Base-by-base conservation (phyloP, 1,140 invertebrate species). In the Bombus confusus region DNA sequence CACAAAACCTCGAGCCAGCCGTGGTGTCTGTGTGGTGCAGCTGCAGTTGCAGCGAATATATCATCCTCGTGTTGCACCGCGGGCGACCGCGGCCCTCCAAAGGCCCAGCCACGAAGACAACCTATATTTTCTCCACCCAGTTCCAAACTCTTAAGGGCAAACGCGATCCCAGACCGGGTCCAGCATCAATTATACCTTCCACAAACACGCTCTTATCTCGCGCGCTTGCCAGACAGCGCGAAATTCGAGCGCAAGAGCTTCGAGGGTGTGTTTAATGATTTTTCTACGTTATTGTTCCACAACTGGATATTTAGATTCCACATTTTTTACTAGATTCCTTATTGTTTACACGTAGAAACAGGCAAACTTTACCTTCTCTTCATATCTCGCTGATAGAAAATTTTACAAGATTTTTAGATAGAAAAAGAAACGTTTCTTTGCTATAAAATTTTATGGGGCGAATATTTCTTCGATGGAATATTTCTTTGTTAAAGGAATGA, bases 91-190 rank as follows among this genome's bases (percentile, higher is more conserved):
- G 90, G 90, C 87, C 87, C 89, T 92, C 90, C 91, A 90, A 91
- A 92, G 92, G 90, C 90, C 90, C 90, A 86, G 87, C 90, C 91
- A 92, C 93, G 89, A 93, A 93, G 94, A 94, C 94, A 95, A 95
- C 94, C 94, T 94, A 94, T 95, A 94, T 94, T 95, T 95, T 94
- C 94, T 95, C 92, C 91, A 91, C 92, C 92, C 93, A 92, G 93
- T 94, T 92, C 93, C 93, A 94, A 94, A 94, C 92, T 93, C 92
- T 87, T 92, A 91, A 93, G 93, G 92, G 93, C 92, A 92, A 92
- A 90, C 92, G 92, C 91, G 90, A 91, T 90, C 79, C 75, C 84
- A 69, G 89, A 66, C 86, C 88, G 81, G 87, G 86, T 85, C 92
- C 92, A 86, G 92, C 93, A 93, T 94, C 93, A 94, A 94, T 94